These are phyloP conservation scores for Julus scandinavius DNA, from an alignment of 2,888 invertebrate species.

Conservation along the genomic window DNA sequence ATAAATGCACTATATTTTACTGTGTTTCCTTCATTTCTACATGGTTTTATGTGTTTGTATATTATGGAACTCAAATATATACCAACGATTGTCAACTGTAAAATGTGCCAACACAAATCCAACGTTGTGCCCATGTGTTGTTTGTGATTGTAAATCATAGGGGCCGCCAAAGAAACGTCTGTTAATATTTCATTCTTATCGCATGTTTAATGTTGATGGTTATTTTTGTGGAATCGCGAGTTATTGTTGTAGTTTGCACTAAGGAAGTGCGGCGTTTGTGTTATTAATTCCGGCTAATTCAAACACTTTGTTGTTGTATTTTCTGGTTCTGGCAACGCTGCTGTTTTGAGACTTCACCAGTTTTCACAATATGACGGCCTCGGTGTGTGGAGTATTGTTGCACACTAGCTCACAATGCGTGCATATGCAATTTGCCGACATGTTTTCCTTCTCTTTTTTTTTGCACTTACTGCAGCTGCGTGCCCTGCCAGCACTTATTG, in stretches of 20 bases:
- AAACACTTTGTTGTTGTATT: not conserved
- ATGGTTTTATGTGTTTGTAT: too few species aligned
- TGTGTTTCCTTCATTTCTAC: too few species aligned
- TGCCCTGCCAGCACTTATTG: conserved; percentile 39
- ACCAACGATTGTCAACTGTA: too few species aligned
- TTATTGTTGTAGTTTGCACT: not conserved
- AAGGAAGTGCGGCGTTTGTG: not conserved
- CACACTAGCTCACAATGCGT: not conserved
- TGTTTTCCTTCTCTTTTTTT: conserved; percentile 3
- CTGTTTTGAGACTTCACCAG: not conserved
- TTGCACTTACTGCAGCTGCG: conserved; percentile 15
- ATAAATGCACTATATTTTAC: too few species aligned
- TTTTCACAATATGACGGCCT: not conserved
- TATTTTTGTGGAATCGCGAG: too few species aligned
- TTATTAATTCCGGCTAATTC: not conserved
- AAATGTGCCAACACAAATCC: too few species aligned
- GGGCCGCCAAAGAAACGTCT: too few species aligned
- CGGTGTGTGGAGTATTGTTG: not conserved
- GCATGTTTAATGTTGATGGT: too few species aligned
- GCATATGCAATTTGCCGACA: conserved; percentile 1
- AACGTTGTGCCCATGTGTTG: too few species aligned
- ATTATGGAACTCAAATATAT: too few species aligned
- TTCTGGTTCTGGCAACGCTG: not conserved
- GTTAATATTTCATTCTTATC: too few species aligned
- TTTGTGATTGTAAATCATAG: too few species aligned